Evolutionary conservation across 2,113 vertebrate species (phyloP), one percentile per base, ranked within the genome.

Genomic region (Hoplias malabaricus): DNA sequence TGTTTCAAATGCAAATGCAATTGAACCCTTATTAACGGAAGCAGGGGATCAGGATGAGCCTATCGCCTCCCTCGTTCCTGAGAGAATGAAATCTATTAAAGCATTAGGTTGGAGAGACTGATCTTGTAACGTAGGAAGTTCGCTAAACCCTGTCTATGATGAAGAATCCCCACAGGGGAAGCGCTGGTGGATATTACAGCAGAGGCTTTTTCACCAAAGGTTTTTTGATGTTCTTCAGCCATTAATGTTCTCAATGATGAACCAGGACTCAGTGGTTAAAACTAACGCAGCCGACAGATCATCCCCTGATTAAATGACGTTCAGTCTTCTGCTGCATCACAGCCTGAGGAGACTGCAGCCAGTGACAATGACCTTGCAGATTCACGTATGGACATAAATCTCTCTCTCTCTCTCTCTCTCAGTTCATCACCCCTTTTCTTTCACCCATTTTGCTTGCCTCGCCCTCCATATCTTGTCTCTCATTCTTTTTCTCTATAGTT

Each of bases 1-100:
- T 83, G 77, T 84, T 87, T 78, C 72, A 86, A 87, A 88, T 89
- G 85, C 72, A 86, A 89, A 88, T 86, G 81, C 82, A 88, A 88
- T 88, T 84, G 84, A 81, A 87, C 72, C 75, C 78, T 85, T 85
- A 87, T 86, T 69, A 82, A 78, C 43, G 79, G 66, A 85, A 66
- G 62, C 53, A 53, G 73, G 70, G 76, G 71, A 73, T 86, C 38
- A 43, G 50, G 73, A 72, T 56, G 59, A 83, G 68, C 73, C 53
- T 74, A 75, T 75, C 83, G 73, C 74, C 74, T 80, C 77, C 84
- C 57, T 70, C 40, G 78, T 53, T 79, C 63, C 48, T 80, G 61
- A 36, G 71, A 75, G 82, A 76, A 73, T 34, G 50, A 50, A 38
- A 78, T 68, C 75, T 80, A 86, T 79, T 53, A 73, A 25, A 21